Evolutionary conservation across 2,888 invertebrate species (phyloP), one percentile per base, ranked within the genome.

Genomic region (Allolobophora icterica): DNA sequence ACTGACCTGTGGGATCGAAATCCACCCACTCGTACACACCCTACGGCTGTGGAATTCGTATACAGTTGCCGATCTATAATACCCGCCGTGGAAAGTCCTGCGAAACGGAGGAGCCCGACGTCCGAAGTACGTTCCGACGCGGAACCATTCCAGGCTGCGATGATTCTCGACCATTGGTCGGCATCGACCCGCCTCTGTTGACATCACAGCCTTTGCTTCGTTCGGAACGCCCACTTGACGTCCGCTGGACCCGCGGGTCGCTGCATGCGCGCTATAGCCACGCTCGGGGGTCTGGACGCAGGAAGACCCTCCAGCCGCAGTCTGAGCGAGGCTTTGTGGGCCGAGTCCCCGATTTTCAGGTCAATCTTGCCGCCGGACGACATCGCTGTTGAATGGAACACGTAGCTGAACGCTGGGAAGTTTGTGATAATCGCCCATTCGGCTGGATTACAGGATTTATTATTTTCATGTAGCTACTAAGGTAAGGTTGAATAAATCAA

Each of bases 81-180:
- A 71, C n/a, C 71, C 71, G 71, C n/a, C n/a, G 3, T 71, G 71
- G 30, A 71, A n/a, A 71, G n/a, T 8, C 52, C 71, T 17, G 8
- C n/a, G 71, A 11, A 71, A n/a, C 4, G 3, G 21, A 52, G 21
- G 4, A 3, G 4, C 4, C 1, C 52, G 52, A 52, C 21, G 52
- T 52, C 24, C 24, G 24, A 13, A 0, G 2, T 1, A n/a, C 30
- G 71, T 8, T n/a, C n/a, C 71, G 71, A 71, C 71, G n/a, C 30
- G 71, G 71, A 71, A n/a, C 71, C 71, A 71, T 71, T 71, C n/a
- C 71, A 6, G 13, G 71, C 71, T n/a, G n/a, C 71, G 71, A 11
- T 71, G 71, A 71, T 71, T 71, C 71, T n/a, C 71, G 71, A 71
- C 71, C 71, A 71, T n/a, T 71, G 71, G 71, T 71, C 71, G 71